These are phyloP conservation scores for Phaonia tiefii DNA, from an alignment of 2,888 invertebrate species.

Conservation along the genomic window DNA sequence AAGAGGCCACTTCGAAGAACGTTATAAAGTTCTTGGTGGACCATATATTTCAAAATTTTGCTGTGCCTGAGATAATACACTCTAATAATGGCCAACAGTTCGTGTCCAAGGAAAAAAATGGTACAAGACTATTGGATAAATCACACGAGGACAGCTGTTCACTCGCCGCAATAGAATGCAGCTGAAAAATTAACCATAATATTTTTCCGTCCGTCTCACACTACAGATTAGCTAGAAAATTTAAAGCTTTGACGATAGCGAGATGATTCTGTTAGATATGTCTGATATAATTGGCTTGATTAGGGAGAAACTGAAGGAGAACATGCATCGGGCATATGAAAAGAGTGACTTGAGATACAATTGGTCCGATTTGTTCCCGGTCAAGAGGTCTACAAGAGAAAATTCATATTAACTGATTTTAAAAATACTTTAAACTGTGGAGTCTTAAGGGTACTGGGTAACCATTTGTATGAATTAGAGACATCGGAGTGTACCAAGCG, in stretches of 20 bases:
- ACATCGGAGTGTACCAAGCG: constrained; percentile 4
- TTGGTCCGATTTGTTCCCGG: constrained; percentile 23
- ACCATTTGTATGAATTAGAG: constrained; percentile 43
- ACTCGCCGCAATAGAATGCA: constrained; percentile 69
- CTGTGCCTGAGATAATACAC: constrained; percentile 66
- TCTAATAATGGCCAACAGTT: constrained; percentile 71
- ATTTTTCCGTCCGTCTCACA: constrained; percentile 45
- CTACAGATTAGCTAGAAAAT: constrained; percentile 41
- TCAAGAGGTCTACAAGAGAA: constrained; percentile 48
- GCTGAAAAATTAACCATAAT: constrained; percentile 46
- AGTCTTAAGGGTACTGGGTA: constrained; percentile 29
- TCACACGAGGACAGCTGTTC: constrained; percentile 72
- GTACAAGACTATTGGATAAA: constrained; percentile 55
- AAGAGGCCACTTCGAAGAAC: not conserved
- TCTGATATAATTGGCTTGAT: constrained; percentile 6
- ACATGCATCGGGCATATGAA: constrained; percentile 41
- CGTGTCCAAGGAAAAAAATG: constrained; percentile 53
- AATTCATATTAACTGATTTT: constrained; percentile 47
- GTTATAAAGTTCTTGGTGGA: constrained; percentile 43
- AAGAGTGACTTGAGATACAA: constrained; percentile 37
- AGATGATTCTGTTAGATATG: not conserved
- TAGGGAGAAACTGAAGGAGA: constrained; percentile 21
- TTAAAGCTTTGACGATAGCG: constrained; percentile 44
- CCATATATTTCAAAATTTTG: constrained; percentile 69
- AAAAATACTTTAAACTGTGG: constrained; percentile 44